phyloP scores from a whole-genome alignment of 2,888 invertebrate species.

The Drosophila siamana region DNA sequence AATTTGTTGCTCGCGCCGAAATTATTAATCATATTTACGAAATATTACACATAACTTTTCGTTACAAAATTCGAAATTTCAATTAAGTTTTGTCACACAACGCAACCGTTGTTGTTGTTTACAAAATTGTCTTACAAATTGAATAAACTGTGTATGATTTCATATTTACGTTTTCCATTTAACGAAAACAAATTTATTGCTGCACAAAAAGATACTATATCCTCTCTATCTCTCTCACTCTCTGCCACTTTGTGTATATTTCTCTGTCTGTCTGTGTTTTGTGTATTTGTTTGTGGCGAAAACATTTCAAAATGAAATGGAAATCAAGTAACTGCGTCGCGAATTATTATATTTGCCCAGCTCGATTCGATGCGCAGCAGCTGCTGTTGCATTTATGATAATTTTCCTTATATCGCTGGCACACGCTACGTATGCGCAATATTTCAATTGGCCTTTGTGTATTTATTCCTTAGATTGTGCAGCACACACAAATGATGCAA shows the following conservation, averaged over 20 bases:
- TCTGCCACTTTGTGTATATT: background rate
- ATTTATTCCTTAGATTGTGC: slow-evolving; percentile 30
- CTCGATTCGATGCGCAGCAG: slow-evolving; percentile 16
- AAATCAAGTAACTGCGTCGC: slow-evolving; percentile 74
- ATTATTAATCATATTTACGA: background rate
- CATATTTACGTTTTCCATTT: slow-evolving; percentile 58
- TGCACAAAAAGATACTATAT: slow-evolving; percentile 31
- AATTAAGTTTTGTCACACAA: slow-evolving; percentile 2
- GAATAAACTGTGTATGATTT: slow-evolving; percentile 52
- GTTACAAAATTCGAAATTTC: slow-evolving; percentile 1
- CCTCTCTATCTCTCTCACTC: background rate
- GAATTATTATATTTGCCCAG: slow-evolving; percentile 40
- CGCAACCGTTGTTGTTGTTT: slow-evolving; percentile 13
- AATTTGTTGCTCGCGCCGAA: slow-evolving; percentile 10
- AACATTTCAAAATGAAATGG: slow-evolving; percentile 63
- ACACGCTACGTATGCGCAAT: slow-evolving; percentile 70
- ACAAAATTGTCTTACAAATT: slow-evolving; percentile 30
- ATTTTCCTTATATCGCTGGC: slow-evolving; percentile 48
- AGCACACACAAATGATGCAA: slow-evolving; percentile 68
- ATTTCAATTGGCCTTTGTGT: slow-evolving; percentile 33
- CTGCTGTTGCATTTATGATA: slow-evolving; percentile 29
- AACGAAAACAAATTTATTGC: slow-evolving; percentile 43
- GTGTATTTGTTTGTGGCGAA: slow-evolving; percentile 15
- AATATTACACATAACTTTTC: background rate
- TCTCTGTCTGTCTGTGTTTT: slow-evolving; percentile 10